Evolutionary conservation across 2,888 invertebrate genomes (phyloP).

Genomic region (Synanthedon tipuliformis): DNA sequence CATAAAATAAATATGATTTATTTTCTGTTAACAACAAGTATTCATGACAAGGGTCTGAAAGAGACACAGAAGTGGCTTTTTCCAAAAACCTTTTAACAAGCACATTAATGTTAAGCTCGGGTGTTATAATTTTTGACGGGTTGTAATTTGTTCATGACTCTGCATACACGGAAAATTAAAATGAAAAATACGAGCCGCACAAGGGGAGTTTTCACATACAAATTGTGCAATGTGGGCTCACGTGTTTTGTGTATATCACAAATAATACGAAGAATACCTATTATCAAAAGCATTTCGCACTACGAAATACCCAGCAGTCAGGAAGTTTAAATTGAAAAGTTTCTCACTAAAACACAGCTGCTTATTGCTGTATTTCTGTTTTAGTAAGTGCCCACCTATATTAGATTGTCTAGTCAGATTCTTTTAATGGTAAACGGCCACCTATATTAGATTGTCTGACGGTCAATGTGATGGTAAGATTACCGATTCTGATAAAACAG

Average conservation of each 20-base stretch:
- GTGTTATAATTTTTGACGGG: constrained; percentile 31
- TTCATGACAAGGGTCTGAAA: constrained; percentile 47
- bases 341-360: constrained; percentile 37
- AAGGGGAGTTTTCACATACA: background rate
- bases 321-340: constrained; percentile 52
- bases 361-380: constrained; percentile 11
- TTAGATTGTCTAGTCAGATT: constrained; percentile 31
- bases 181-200: background rate
- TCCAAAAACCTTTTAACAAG: constrained; percentile 42
- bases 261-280: constrained; percentile 7
- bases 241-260: background rate
- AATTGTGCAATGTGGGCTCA: background rate
- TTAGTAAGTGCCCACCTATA: constrained; percentile 2
- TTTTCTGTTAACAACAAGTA: constrained; percentile 36
- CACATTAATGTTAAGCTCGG: constrained; percentile 33
- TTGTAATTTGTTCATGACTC: constrained; percentile 17
- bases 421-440: too few relatives aligned
- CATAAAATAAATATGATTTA: background rate
- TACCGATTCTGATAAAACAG: too few relatives aligned
- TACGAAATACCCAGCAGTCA: constrained; percentile 1
- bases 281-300: background rate
- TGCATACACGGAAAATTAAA: background rate
- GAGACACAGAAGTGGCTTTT: constrained; percentile 34
- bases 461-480: too few relatives aligned
- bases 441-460: too few relatives aligned